Evolutionary conservation across 2,888 invertebrate species (phyloP).

Genomic region (Drosophila trichaetosa): DNA sequence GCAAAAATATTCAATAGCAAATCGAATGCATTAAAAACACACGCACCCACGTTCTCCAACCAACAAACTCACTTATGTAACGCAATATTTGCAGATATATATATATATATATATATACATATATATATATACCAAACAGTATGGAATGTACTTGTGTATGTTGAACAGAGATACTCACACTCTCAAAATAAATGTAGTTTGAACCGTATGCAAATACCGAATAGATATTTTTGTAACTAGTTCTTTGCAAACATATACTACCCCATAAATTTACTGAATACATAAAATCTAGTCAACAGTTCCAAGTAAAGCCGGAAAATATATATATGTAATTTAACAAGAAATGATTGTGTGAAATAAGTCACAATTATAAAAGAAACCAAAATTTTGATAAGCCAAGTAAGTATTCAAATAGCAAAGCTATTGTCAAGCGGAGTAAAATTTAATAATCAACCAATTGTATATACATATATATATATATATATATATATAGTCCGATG

Average conservation of each 20-base stretch:
- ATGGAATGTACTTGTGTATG: background rate
- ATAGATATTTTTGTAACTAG: background rate
- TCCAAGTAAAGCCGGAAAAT: background rate
- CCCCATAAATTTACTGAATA: background rate
- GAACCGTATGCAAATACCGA: background rate
- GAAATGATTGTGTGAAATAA: background rate
- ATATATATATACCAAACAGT: background rate
- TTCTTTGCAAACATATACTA: background rate
- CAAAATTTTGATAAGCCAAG: background rate
- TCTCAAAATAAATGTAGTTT: background rate
- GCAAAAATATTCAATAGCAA: conserved; percentile 44
- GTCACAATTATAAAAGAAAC: background rate
- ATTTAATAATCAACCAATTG: background rate
- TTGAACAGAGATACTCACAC: background rate
- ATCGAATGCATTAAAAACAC: conserved; percentile 54
- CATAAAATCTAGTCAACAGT: too few relatives aligned
- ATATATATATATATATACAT: background rate
- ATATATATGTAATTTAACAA: background rate
- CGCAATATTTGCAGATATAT: background rate
- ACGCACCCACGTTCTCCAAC: conserved; percentile 51
- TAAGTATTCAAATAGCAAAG: background rate
- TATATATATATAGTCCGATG: background rate
- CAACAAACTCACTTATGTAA: conserved; percentile 30
- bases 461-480: background rate
- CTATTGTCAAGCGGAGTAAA: background rate